Base-by-base conservation (phyloP, 2,797 vertebrate species). In the Aeoliscus strigatus region DNA sequence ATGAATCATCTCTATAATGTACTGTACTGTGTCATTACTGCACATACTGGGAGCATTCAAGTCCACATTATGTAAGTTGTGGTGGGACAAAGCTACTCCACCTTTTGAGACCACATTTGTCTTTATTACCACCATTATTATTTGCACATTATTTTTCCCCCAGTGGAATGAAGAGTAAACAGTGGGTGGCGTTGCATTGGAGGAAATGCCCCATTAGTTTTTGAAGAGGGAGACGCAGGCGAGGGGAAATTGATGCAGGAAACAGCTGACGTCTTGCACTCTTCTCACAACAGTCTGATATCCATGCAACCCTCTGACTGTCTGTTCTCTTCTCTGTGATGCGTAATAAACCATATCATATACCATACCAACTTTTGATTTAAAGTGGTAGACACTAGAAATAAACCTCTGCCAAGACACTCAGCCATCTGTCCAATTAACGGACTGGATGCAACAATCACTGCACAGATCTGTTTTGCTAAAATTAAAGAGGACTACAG, bases 161-260 rank as follows among this genome's bases (percentile, higher is more conserved):
- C 66, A 42, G 50, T 42, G 67, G 60, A 72, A 26, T 21, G 30
- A 27, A 69, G 64, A 9, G 56, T 83, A 82, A 86, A 86, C 78
- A 75, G 43, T 84, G 86, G 85, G 84, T 87, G 79, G 86, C 85
- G 84, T 79, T 77, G 83, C 75, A 76, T 66, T 51, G 67, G 77
- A 87, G 87, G 88, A 90, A 89, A 89, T 90, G 80, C 86, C 86
- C 77, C 84, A 87, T 90, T 88, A 87, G 66, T 57, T 73, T 49
- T 17, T 64, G 44, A 66, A 42, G 39, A 51, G 39, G 45, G 42
- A 39, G 55, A 44, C n/a, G 11, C 49, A 37, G 47, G 36, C 14
- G 42, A 15, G 32, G 18, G 29, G 28, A 50, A 64, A 73, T 73
- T 53, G 39, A 75, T 69, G 52, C 50, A 45, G 70, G 75, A 70